Percentiles rank a stretch among this genome's conserved stretches.
phyloP scores from a whole-genome alignment of 2,797 vertebrate genomes.

The Lemur catta region DNA sequence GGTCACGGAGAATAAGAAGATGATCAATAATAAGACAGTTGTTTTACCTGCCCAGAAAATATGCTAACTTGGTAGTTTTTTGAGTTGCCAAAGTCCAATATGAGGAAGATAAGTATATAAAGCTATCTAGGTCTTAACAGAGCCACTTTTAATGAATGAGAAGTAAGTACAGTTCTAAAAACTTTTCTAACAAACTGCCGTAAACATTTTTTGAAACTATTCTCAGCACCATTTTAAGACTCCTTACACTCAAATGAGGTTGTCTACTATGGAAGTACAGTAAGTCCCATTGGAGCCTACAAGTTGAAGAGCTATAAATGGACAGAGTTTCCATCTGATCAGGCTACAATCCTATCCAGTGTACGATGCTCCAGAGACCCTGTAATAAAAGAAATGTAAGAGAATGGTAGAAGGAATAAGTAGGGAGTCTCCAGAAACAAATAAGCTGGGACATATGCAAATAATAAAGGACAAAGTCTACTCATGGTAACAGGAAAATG shows the following conservation, averaged over 20 bases:
- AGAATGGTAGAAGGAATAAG: slow-evolving; percentile 84
- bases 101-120: neutral
- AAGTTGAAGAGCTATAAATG: slow-evolving; percentile 48
- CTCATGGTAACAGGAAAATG: slow-evolving; percentile 67
- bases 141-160: neutral
- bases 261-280: neutral
- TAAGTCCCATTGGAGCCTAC: slow-evolving; percentile 32
- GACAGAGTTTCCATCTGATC: neutral
- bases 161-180: neutral
- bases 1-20: neutral
- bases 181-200: slow-evolving; percentile 1
- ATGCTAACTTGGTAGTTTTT: neutral
- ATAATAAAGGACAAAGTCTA: slow-evolving; percentile 84
- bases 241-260: neutral
- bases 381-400: slow-evolving; percentile 84
- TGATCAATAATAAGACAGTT: neutral
- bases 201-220: neutral
- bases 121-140: neutral
- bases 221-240: neutral
- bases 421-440: slow-evolving; percentile 79
- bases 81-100: neutral
- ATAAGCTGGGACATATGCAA: slow-evolving; percentile 82
- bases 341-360: slow-evolving; percentile 75
- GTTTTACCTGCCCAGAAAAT: neutral
- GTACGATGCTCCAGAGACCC: slow-evolving; percentile 82